These are phyloP conservation scores for Apamea anceps DNA, from an alignment of 2,888 invertebrate genomes.

Conservation along the genomic window DNA sequence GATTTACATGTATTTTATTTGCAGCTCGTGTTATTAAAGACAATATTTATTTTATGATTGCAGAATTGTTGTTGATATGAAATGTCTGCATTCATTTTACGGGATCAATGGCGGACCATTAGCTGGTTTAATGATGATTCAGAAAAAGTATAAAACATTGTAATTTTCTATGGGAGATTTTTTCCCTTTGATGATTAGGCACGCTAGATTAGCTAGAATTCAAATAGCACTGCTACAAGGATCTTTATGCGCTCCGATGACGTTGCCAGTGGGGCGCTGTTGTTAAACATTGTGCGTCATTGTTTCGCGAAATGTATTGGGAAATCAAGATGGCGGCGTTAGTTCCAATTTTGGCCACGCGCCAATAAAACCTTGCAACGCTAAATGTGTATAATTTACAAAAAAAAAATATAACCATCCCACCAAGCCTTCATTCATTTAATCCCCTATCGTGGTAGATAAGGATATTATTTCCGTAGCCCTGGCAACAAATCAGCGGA, in stretches of 20 bases:
- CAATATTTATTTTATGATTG: background rate
- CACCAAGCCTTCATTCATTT: background rate
- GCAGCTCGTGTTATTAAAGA: background rate
- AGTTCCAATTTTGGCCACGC: background rate
- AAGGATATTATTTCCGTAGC: slow-evolving; percentile 26
- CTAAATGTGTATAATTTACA: background rate
- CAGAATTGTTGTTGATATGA: background rate
- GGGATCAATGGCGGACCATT: too few relatives aligned
- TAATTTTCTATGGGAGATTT: background rate
- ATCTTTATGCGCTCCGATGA: background rate
- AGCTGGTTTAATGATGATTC: background rate
- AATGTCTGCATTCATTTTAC: background rate
- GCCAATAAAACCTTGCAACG: background rate
- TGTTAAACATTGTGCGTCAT: background rate
- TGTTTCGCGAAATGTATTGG: background rate
- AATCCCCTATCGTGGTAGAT: background rate
- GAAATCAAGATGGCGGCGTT: background rate
- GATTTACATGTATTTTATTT: background rate
- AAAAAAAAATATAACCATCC: background rate
- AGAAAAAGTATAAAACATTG: background rate
- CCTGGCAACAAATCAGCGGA: slow-evolving; percentile 41
- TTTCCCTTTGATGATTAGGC: background rate
- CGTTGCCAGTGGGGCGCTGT: background rate
- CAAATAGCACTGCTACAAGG: background rate
- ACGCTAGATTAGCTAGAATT: background rate